These are phyloP conservation scores for Calameuta idolon DNA, from an alignment of 2,888 invertebrate species.

Conservation along the genomic window DNA sequence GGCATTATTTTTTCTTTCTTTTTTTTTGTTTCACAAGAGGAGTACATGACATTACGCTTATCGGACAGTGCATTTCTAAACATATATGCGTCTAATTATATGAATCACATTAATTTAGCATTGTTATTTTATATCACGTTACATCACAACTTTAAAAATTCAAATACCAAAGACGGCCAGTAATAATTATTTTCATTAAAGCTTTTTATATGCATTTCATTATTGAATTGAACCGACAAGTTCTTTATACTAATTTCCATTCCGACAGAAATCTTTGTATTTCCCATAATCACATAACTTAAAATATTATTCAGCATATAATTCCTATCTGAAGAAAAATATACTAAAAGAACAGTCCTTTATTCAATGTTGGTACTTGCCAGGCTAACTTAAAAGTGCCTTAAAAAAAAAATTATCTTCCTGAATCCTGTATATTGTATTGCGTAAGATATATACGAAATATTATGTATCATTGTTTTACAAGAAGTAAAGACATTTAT, in stretches of 20 bases:
- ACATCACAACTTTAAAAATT: background rate
- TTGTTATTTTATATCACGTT: background rate
- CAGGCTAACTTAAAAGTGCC: constrained; percentile 45
- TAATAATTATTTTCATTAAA: background rate
- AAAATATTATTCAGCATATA: background rate
- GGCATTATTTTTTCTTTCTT: background rate
- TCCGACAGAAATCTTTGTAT: background rate
- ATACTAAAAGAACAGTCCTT: background rate
- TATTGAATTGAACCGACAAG: background rate
- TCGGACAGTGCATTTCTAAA: background rate
- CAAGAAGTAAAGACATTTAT: constrained; percentile 36
- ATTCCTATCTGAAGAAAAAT: background rate
- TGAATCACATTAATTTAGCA: constrained; percentile 1
- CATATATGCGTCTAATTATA: background rate
- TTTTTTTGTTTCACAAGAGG: constrained; percentile 1
- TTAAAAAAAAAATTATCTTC: constrained; percentile 42
- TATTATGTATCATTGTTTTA: constrained; percentile 29
- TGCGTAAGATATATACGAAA: constrained; percentile 27
- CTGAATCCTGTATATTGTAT: constrained; percentile 24
- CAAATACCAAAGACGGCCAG: background rate
- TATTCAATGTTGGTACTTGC: constrained; percentile 38
- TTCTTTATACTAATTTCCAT: background rate
- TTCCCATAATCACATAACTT: background rate
- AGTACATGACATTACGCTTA: background rate
- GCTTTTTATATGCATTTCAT: background rate